Evolutionary conservation across 2,113 vertebrate species (phyloP).

Genomic region (Amia ocellicauda): DNA sequence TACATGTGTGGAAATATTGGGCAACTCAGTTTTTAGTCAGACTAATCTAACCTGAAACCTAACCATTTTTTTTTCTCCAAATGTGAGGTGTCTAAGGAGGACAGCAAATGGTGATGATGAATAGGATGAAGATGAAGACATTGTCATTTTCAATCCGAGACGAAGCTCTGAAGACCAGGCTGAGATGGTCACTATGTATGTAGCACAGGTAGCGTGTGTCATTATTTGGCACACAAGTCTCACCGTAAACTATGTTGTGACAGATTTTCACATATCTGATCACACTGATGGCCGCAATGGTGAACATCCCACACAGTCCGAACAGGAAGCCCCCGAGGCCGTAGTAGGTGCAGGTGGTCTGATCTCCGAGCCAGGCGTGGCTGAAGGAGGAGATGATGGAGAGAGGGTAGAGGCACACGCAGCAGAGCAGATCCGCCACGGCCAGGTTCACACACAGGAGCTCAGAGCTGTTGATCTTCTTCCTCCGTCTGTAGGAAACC

Average conservation of each 20-base stretch:
- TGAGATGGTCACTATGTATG: too few species aligned
- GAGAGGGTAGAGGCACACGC: constrained; percentile 58
- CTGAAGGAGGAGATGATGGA: constrained; percentile 57
- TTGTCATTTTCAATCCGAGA: too few species aligned
- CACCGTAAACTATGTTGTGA: constrained; percentile 43
- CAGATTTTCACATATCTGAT: constrained; percentile 56
- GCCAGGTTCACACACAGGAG: constrained; percentile 61
- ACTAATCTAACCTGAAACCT: too few species aligned
- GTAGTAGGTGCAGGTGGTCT: constrained; percentile 49
- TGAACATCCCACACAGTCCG: constrained; percentile 60
- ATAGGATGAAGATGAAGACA: too few species aligned
- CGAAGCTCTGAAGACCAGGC: too few species aligned
- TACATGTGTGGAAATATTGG: too few species aligned
- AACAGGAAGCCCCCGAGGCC: constrained; percentile 57
- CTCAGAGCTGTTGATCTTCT: constrained; percentile 51
- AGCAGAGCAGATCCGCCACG: constrained; percentile 55
- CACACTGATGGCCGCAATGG: constrained; percentile 55
- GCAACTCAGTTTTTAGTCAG: too few species aligned
- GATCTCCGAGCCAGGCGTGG: constrained; percentile 51
- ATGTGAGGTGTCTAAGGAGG: too few species aligned
- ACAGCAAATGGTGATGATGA: too few species aligned
- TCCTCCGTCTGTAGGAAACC: constrained; percentile 51
- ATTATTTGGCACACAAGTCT: too few species aligned
- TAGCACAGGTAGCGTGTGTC: too few species aligned
- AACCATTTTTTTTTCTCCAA: too few species aligned